These are phyloP conservation scores for Drosophila nasuta DNA, from an alignment of 1,140 invertebrate genomes.

Conservation along the genomic window DNA sequence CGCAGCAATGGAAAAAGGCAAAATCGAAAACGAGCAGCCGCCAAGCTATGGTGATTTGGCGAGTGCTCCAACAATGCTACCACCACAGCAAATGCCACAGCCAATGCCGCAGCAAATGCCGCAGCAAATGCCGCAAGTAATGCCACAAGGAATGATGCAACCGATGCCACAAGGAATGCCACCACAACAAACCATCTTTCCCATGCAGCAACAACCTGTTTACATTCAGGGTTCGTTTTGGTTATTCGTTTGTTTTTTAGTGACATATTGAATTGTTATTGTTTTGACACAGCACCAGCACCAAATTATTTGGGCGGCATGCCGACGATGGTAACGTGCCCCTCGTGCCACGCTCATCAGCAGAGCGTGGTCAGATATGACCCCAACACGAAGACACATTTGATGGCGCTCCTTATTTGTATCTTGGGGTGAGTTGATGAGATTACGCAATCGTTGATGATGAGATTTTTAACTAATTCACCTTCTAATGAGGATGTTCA, in stretches of 20 bases:
- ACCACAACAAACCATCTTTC: too few species aligned
- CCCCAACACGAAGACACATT: conserved; percentile 87
- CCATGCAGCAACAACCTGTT: too few species aligned
- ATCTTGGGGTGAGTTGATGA: conserved; percentile 85
- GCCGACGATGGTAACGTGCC: conserved; percentile 54
- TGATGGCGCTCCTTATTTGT: conserved; percentile 87
- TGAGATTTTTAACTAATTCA: background rate
- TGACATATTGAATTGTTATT: conserved; percentile 6
- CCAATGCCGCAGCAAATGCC: background rate
- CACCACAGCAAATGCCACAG: conserved; percentile 4
- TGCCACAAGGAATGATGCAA: too few species aligned
- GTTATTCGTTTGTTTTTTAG: background rate
- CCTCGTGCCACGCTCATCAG: conserved; percentile 50
- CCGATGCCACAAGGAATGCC: too few species aligned
- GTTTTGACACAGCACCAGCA: background rate
- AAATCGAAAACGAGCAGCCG: conserved; percentile 25
- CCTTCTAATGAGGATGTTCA: background rate
- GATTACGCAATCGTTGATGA: background rate
- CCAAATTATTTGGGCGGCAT: conserved; percentile 42
- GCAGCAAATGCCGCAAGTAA: background rate
- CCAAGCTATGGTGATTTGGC: conserved; percentile 43
- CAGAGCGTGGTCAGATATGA: conserved; percentile 59
- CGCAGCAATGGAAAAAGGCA: conserved; percentile 17
- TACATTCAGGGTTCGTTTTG: too few species aligned
- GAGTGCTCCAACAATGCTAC: conserved; percentile 30